phyloP scores from a whole-genome alignment of 2,797 vertebrate species.

The Sebastes elongatus region DNA sequence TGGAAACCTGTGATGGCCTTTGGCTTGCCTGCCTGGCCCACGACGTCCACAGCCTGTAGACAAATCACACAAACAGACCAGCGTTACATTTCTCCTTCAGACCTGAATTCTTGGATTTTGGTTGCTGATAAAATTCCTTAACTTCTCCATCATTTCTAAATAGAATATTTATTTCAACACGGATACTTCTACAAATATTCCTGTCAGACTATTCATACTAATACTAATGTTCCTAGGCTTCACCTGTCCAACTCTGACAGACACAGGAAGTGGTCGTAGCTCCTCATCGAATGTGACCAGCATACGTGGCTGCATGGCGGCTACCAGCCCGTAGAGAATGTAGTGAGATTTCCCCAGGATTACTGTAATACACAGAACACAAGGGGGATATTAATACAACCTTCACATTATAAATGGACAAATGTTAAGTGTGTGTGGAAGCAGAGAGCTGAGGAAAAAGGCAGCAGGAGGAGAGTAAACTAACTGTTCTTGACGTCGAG shows the following conservation, averaged over 20 bases:
- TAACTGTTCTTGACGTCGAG: constrained; percentile 98
- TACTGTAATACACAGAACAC: constrained; percentile 81
- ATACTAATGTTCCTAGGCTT: background rate
- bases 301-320: constrained; percentile 99
- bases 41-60: constrained; percentile 94
- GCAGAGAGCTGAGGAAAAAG: background rate
- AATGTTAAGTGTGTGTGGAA: background rate
- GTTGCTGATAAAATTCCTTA: background rate
- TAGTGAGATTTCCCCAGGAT: constrained; percentile 98
- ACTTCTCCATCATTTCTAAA: background rate
- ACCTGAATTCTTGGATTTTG: background rate
- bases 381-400: background rate
- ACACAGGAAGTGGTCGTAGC: constrained; percentile 92
- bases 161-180: background rate
- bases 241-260: constrained; percentile 97
- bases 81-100: background rate
- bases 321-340: constrained; percentile 94
- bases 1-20: constrained; percentile 99
- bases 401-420: background rate
- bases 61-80: background rate
- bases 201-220: background rate
- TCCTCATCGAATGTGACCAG: constrained; percentile 97
- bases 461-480: constrained; percentile 62
- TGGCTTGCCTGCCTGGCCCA: constrained; percentile 98
- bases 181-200: background rate